Conservation (phyloP, 2,888 invertebrate species). For the Hirtodrosophila trivittata region DNA sequence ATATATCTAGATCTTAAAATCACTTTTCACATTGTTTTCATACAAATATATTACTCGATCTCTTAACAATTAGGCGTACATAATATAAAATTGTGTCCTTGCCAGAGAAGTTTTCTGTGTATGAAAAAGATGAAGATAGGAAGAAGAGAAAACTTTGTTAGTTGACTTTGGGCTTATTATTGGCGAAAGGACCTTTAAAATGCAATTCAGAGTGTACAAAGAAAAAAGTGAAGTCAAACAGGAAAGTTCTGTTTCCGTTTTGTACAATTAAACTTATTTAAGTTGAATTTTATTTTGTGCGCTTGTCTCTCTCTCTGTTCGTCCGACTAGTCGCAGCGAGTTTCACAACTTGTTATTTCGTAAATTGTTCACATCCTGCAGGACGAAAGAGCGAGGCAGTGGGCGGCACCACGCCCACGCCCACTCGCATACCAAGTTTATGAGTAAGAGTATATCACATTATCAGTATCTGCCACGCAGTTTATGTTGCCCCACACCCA, state of each 20-base stretch:
- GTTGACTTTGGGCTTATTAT: not conserved
- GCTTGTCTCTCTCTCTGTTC: too few species aligned
- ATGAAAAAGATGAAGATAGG: too few species aligned
- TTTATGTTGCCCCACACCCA: conserved; percentile 8
- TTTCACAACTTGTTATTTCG: conserved; percentile 36
- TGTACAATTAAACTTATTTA: conserved; percentile 56
- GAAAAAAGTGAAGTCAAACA: conserved; percentile 15
- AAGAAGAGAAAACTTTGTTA: too few species aligned
- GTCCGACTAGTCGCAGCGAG: conserved; percentile 5
- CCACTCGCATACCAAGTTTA: conserved; percentile 22
- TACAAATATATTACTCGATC: too few species aligned
- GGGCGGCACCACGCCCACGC: not conserved
- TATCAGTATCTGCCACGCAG: conserved; percentile 59
- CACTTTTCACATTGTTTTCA: too few species aligned
- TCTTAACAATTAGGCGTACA: too few species aligned
- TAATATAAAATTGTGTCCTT: too few species aligned
- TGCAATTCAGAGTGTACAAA: not conserved
- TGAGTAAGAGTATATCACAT: conserved; percentile 36
- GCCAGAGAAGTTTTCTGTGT: too few species aligned
- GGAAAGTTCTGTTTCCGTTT: conserved; percentile 52
- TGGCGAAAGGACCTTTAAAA: not conserved
- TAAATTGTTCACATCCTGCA: conserved; percentile 36
- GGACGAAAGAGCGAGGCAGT: too few species aligned
- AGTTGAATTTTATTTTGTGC: conserved; percentile 47
- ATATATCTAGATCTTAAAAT: too few species aligned